A percentile compares a stretch with the other conserved stretches of the same genome.
These are phyloP conservation scores for Ptilorrhoa leucosticta DNA, from an alignment of 2,113 vertebrate genomes.

Conservation along the genomic window DNA sequence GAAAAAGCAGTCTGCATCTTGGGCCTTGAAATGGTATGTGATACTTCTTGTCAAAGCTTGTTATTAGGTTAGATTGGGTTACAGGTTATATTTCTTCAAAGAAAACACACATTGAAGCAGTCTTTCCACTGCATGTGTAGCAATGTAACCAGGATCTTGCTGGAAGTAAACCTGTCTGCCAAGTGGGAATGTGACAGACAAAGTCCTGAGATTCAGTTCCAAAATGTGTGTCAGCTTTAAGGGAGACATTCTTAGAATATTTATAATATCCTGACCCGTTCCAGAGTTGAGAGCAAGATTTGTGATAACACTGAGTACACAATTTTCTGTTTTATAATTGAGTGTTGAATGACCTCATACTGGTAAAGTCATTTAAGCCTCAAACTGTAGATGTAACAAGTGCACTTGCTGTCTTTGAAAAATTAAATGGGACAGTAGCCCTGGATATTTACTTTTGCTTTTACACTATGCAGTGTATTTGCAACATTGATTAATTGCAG, in stretches of 20 bases:
- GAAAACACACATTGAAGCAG: not conserved
- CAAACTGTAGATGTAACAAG: not conserved
- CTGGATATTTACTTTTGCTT: not conserved
- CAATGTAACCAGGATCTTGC: not conserved
- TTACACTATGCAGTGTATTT: not conserved
- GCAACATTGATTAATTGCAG: not conserved
- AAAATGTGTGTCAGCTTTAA: not conserved
- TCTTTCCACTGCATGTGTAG: not conserved
- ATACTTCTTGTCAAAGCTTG: not conserved
- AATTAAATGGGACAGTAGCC: not conserved
- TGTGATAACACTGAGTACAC: not conserved
- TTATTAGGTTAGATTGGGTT: not conserved
- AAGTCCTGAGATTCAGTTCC: not conserved
- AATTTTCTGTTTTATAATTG: not conserved
- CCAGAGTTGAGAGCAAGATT: not conserved
- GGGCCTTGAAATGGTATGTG: slow-evolving; percentile 94
- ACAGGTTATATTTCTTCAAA: not conserved
- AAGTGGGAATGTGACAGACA: not conserved
- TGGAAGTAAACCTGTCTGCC: not conserved
- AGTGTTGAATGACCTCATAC: not conserved
- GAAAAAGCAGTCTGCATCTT: slow-evolving; percentile 92
- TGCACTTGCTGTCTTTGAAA: not conserved
- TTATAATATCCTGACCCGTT: not conserved
- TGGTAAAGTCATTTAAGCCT: not conserved
- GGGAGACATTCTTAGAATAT: not conserved